phyloP scores from a whole-genome alignment of 2,797 vertebrate species.

The Labeo calbasu region DNA sequence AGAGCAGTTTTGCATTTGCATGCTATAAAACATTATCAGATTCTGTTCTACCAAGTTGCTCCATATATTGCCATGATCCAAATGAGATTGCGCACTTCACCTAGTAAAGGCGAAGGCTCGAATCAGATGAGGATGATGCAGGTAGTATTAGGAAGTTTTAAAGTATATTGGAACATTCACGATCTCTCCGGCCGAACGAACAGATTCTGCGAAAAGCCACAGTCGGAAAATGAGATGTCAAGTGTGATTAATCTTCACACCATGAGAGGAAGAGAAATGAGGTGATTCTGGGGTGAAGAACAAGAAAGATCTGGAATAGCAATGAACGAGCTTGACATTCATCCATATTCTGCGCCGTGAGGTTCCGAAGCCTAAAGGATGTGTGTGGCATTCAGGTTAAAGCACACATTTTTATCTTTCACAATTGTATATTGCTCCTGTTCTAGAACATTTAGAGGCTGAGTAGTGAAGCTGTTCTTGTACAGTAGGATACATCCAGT shows the following conservation, averaged over 20 bases:
- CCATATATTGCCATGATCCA: neutral
- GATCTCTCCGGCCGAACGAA: constrained; percentile 1
- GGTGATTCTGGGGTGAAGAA: constrained; percentile 42
- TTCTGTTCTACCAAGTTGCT: neutral
- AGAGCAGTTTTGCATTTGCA: neutral
- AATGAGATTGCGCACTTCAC: neutral
- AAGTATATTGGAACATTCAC: constrained; percentile 10
- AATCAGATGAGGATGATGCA: neutral
- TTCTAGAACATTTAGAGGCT: neutral
- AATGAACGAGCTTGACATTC: constrained; percentile 46
- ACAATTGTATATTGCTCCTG: neutral
- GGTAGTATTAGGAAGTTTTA: neutral
- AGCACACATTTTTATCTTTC: constrained; percentile 13
- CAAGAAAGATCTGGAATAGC: constrained; percentile 38
- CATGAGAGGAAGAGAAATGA: constrained; percentile 18
- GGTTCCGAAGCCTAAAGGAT: constrained; percentile 21
- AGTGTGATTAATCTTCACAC: constrained; percentile 60
- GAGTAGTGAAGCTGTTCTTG: neutral
- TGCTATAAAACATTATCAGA: neutral
- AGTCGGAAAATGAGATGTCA: constrained; percentile 65
- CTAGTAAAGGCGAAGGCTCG: neutral
- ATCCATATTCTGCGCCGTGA: neutral
- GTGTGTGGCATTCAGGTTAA: constrained; percentile 28
- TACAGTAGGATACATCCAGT: neutral
- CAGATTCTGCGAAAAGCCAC: constrained; percentile 31